phyloP scores from a whole-genome alignment of 2,797 vertebrate genomes.

The Margarornis squamiger region DNA sequence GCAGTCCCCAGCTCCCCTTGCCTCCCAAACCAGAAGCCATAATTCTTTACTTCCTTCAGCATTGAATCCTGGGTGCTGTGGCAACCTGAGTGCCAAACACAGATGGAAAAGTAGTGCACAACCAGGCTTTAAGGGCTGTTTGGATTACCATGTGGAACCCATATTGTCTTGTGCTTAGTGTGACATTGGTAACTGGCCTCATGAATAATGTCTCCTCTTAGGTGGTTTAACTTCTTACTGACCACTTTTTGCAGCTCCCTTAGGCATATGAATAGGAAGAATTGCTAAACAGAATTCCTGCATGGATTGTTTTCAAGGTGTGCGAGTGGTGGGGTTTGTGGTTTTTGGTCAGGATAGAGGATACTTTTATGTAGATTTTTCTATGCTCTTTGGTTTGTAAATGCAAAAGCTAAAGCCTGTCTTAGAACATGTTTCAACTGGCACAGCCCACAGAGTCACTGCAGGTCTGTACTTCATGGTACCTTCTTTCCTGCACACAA shows the following conservation, averaged over 20 bases:
- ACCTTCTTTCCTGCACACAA: background rate
- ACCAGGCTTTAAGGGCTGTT: background rate
- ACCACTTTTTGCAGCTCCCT: background rate
- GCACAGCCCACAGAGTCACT: background rate
- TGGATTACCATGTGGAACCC: background rate
- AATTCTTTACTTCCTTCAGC: background rate
- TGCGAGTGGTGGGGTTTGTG: background rate
- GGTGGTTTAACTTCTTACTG: background rate
- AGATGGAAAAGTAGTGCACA: background rate
- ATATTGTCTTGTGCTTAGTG: background rate
- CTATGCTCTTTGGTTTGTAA: background rate
- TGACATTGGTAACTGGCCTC: background rate
- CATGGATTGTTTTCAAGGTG: background rate
- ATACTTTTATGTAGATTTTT: background rate
- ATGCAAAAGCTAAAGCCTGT: background rate
- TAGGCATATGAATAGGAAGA: background rate
- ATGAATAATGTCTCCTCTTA: background rate
- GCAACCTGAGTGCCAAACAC: background rate
- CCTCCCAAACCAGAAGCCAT: background rate
- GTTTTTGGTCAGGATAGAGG: background rate
- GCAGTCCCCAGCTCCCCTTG: background rate
- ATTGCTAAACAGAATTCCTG: background rate
- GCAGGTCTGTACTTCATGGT: background rate
- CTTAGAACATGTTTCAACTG: background rate
- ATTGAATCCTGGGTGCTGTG: background rate